Evolutionary conservation across 2,888 invertebrate genomes (phyloP), one percentile per base, ranked within the genome.

Genomic region (Baccha elongata): DNA sequence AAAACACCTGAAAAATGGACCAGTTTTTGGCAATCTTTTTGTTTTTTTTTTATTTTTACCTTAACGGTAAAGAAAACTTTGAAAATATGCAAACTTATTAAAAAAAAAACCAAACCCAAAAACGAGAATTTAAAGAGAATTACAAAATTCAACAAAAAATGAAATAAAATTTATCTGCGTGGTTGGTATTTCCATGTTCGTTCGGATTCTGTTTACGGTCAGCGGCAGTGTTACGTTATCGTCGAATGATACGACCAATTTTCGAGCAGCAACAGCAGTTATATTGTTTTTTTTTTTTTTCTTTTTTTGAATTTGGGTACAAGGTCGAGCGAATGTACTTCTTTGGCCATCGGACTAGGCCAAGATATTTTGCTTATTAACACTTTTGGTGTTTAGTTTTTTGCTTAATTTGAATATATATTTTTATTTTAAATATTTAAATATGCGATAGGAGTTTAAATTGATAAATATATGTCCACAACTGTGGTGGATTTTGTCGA

Each of bases 251-350:
- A 76, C 76, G 81, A 72, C 76, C 81, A 81, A 80, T 64, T 69
- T 74, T 75, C 46, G 52, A 60, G n/a, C 52, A 48, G 37, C 17
- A 29, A 35, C 15, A 17, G 17, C 44, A 68, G 17, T 40, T 40
- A 40, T 40, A 58, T 19, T 37, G 10, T 11, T 32, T 55, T 73
- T 46, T 55, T 50, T 35, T 50, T 13, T 29, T 40, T 11, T 40
- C 3, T 21, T 48, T 64, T 79, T 62, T 62, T 8, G 32, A 60
- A 69, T 80, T 81, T 67, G 81, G 53, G 81, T 81, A 81, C 81
- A 81, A 81, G 81, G 81, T 81, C 81, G 81, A 81, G 76, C 81
- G 81, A 81, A 76, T 75, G 75, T 76, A 81, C 81, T 81, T 75
- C 75, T 52, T 52, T 76, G 71, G 71, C 65, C 76, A 71, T 75